Percentiles rank a stretch among this genome's conserved stretches.
Evolutionary conservation across 2,797 vertebrate species (phyloP).

Genomic region (Novumbra hubbsi): DNA sequence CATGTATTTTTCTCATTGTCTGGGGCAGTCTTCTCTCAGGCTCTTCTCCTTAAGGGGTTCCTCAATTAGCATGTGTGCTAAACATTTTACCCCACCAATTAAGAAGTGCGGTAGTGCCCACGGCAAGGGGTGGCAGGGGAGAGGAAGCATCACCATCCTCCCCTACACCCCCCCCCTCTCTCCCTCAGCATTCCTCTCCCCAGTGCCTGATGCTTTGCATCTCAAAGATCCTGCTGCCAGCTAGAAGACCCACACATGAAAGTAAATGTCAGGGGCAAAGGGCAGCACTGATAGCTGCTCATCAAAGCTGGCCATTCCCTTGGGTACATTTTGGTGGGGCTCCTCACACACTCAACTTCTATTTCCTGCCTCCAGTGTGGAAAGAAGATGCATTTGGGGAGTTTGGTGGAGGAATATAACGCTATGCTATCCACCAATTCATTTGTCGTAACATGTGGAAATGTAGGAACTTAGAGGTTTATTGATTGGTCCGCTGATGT

Average conservation of each 20-base stretch:
- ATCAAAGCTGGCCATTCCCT: constrained; percentile 39
- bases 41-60: constrained; percentile 11
- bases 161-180: not conserved
- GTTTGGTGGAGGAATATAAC: not conserved
- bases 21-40: constrained; percentile 9
- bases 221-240: constrained; percentile 46
- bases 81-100: constrained; percentile 53
- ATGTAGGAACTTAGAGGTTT: not conserved
- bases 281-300: constrained; percentile 42
- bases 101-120: constrained; percentile 33
- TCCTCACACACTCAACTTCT: not conserved
- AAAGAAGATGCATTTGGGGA: constrained; percentile 14
- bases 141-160: constrained; percentile 16
- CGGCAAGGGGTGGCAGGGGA: constrained; percentile 12
- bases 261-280: constrained; percentile 69
- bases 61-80: constrained; percentile 35
- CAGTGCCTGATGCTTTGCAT: constrained; percentile 50
- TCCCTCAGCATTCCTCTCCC: not conserved
- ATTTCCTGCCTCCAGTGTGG: not conserved
- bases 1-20: too few species aligned
- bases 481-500: not conserved
- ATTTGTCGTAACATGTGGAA: not conserved
- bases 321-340: constrained; percentile 48
- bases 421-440: too few species aligned
- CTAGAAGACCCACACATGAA: constrained; percentile 47